phyloP scores from a whole-genome alignment of 2,113 vertebrate genomes.

The Nyctibius bracteatus region DNA sequence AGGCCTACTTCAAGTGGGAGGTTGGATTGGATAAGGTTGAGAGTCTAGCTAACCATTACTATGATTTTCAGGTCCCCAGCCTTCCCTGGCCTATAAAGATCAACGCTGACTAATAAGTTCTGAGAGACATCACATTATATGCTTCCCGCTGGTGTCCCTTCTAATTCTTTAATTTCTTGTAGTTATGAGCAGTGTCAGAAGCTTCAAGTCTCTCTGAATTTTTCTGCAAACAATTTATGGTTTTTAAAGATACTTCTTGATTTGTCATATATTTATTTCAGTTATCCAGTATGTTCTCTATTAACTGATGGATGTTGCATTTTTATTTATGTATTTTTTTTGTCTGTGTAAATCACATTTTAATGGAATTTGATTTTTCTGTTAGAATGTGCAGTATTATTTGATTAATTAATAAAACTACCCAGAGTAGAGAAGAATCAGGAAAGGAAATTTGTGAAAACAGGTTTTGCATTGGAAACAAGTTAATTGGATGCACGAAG shows the following conservation, averaged over 20 bases:
- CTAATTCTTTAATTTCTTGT: background rate
- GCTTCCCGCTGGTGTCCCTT: background rate
- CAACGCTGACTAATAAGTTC: background rate
- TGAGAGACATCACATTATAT: background rate
- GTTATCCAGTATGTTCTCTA: background rate
- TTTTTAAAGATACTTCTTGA: background rate
- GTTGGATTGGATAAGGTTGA: background rate
- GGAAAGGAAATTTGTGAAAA: background rate
- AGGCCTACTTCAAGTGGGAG: background rate
- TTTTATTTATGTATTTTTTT: background rate
- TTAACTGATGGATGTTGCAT: background rate
- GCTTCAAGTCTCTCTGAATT: background rate
- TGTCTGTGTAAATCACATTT: background rate
- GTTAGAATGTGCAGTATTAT: background rate
- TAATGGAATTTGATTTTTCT: background rate
- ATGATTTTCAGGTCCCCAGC: background rate
- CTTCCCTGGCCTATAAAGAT: background rate
- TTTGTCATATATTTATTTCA: background rate
- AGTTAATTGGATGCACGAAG: background rate
- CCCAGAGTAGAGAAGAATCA: background rate
- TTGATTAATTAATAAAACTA: background rate
- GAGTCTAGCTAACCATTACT: background rate
- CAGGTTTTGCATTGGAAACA: background rate
- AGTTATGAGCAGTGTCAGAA: background rate
- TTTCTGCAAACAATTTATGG: background rate